A percentile compares a stretch with the other conserved stretches of the same genome.
Evolutionary conservation across 1,140 invertebrate genomes (phyloP).

Genomic region (Nasonia giraulti): DNA sequence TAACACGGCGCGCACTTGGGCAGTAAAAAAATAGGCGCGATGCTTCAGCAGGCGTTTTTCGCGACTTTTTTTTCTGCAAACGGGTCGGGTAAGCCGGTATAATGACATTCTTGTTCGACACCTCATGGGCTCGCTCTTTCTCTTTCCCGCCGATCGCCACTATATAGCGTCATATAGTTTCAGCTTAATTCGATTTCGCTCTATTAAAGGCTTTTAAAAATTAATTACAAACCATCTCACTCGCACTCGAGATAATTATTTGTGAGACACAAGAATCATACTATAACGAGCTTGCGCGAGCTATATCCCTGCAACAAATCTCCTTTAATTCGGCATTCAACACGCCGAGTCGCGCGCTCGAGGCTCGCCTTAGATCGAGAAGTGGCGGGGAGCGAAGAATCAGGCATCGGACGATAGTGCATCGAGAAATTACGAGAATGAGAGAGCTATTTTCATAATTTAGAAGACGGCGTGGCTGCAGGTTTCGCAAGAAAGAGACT

Average conservation of each 20-base stretch:
- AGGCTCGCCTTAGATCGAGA: not conserved
- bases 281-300: too few relatives aligned
- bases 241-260: not conserved
- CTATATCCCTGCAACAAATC: too few relatives aligned
- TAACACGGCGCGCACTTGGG: not conserved
- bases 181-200: not conserved
- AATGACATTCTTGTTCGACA: conserved; percentile 24
- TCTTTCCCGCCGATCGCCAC: too few relatives aligned
- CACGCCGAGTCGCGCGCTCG: not conserved
- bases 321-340: not conserved
- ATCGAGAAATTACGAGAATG: not conserved
- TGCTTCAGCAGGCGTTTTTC: not conserved
- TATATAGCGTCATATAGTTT: too few relatives aligned
- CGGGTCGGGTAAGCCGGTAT: conserved; percentile 13
- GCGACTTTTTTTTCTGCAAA: conserved; percentile 7
- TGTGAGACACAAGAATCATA: not conserved
- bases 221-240: not conserved
- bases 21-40: conserved; percentile 1
- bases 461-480: not conserved
- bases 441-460: conserved; percentile 37
- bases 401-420: not conserved
- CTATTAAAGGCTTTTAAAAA: not conserved
- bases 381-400: not conserved
- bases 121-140: not conserved
- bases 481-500: not conserved